Evolutionary conservation across 92 coral and sea anemone species (phyloP).

Genomic region (Actinostola sp.): DNA sequence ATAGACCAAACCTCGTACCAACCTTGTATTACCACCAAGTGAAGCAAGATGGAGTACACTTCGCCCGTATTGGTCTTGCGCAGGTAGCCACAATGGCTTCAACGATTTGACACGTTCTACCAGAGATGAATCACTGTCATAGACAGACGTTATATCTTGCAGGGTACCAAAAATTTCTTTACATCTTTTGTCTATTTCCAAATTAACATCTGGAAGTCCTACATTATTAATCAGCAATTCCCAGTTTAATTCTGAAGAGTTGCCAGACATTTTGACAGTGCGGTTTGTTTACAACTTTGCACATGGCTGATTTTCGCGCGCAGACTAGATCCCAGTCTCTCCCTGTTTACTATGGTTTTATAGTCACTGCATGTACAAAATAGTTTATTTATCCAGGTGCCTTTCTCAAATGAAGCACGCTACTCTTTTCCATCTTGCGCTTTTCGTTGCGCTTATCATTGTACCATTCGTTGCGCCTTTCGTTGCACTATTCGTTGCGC

Average conservation of each 20-base stretch:
- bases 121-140: not conserved
- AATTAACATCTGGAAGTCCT: not conserved
- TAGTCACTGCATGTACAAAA: too few species aligned
- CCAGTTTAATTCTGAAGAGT: not conserved
- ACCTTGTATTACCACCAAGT: conserved; percentile 20
- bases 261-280: not conserved
- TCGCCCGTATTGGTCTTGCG: conserved; percentile 35
- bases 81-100: conserved; percentile 26
- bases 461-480: too few species aligned
- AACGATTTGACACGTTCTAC: not conserved
- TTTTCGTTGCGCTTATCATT: too few species aligned
- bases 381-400: too few species aligned
- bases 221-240: not conserved
- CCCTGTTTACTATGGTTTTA: too few species aligned
- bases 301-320: too few species aligned
- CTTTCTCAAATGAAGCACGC: too few species aligned
- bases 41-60: conserved; percentile 36
- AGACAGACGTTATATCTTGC: conserved; percentile 17
- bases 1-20: conserved; percentile 33
- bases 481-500: too few species aligned
- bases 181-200: not conserved
- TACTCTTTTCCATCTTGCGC: too few species aligned
- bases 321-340: too few species aligned
- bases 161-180: not conserved
- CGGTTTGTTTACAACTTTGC: too few species aligned